Conservation (phyloP, 2,888 invertebrate species). For the Candidula unifasciata region DNA sequence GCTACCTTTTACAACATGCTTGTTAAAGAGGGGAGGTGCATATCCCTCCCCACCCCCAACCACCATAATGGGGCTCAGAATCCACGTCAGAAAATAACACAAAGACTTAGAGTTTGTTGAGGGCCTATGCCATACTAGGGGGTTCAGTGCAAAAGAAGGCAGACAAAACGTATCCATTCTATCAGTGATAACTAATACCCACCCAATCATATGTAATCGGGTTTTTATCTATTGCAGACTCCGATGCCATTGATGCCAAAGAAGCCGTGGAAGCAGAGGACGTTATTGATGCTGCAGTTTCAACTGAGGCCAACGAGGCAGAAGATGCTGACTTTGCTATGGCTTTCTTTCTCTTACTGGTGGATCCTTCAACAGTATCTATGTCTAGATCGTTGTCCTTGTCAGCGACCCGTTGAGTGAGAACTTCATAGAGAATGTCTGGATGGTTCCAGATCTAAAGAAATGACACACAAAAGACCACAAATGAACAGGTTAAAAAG, state of each 20-base stretch:
- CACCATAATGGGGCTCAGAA: too few species aligned
- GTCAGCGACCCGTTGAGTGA: slow-evolving; percentile 69
- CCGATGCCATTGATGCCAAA: slow-evolving; percentile 51
- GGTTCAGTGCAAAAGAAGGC: too few species aligned
- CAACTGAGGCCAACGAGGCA: slow-evolving; percentile 48
- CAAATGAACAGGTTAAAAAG: too few species aligned
- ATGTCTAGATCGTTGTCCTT: slow-evolving; percentile 77
- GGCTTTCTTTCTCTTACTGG: slow-evolving; percentile 59
- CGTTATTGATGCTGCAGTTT: slow-evolving; percentile 48
- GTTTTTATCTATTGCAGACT: slow-evolving; percentile 51
- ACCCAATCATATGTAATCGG: slow-evolving; percentile 71
- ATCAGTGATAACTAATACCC: slow-evolving; percentile 28
- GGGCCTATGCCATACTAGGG: too few species aligned
- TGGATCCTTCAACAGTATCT: slow-evolving; percentile 65
- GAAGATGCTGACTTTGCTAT: slow-evolving; percentile 50
- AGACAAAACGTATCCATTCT: not conserved
- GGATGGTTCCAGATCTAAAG: slow-evolving; percentile 80
- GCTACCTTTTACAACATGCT: too few species aligned
- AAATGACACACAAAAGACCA: not conserved
- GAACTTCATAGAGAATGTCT: slow-evolving; percentile 77
- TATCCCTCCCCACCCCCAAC: too few species aligned
- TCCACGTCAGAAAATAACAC: too few species aligned
- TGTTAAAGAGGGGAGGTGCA: too few species aligned
- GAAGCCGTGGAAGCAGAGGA: slow-evolving; percentile 53
- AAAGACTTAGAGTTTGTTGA: too few species aligned